A percentile compares a stretch with the other conserved stretches of the same genome.
phyloP scores from a whole-genome alignment of 2,888 invertebrate species.

The Endotricha flammealis region DNA sequence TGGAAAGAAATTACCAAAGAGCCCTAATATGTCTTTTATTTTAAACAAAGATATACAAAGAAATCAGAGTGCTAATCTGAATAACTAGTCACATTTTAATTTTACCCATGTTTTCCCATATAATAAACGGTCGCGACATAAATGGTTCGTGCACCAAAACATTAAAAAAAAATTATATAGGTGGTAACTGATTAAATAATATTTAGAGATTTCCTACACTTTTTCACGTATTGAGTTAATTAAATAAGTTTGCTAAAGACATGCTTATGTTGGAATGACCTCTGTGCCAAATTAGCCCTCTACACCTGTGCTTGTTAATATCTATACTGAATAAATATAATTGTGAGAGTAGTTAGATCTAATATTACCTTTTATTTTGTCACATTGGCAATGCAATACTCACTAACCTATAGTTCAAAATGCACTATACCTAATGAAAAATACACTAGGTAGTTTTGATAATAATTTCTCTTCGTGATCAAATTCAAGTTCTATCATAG shows the following conservation, averaged over 20 bases:
- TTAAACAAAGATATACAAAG: neutral
- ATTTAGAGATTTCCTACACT: slow-evolving; percentile 1
- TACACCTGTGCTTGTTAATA: slow-evolving; percentile 46
- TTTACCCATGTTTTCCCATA: too few species aligned
- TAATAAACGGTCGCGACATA: neutral
- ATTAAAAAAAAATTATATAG: slow-evolving; percentile 3
- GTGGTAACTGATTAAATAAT: slow-evolving; percentile 1
- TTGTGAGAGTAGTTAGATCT: slow-evolving; percentile 69
- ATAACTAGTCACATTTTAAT: too few species aligned
- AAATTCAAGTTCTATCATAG: slow-evolving; percentile 77
- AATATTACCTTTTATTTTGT: slow-evolving; percentile 64
- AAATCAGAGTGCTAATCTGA: too few species aligned
- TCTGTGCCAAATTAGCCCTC: slow-evolving; percentile 69
- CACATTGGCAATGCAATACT: slow-evolving; percentile 60
- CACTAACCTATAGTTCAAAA: slow-evolving; percentile 70
- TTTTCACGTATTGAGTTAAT: slow-evolving; percentile 3
- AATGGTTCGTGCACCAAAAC: neutral
- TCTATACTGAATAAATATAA: slow-evolving; percentile 54
- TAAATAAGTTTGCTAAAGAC: slow-evolving; percentile 8
- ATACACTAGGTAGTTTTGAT: slow-evolving; percentile 75
- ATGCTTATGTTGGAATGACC: slow-evolving; percentile 27
- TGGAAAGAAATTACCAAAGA: too few species aligned
- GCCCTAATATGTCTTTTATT: neutral
- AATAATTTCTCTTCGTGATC: slow-evolving; percentile 77
- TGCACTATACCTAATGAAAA: slow-evolving; percentile 66